Percentiles rank a stretch among this genome's conserved stretches.
Conservation (phyloP, 2,797 vertebrate species). For the Mormyrus proboscirostris region DNA sequence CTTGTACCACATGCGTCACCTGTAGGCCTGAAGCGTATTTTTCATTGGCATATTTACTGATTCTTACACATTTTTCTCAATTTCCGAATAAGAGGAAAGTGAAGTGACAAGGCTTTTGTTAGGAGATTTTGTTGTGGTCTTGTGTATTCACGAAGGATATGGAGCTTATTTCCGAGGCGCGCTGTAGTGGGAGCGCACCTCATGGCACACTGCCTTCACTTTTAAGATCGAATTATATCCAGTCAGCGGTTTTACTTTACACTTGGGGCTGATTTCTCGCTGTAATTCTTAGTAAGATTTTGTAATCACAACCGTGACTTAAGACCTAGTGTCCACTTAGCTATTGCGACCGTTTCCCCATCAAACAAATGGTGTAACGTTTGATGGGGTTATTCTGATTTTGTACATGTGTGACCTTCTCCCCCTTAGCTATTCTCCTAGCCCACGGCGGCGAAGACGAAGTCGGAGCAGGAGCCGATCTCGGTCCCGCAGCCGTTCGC, state of each 20-base stretch:
- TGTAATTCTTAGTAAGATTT: not conserved
- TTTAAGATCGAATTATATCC: not conserved
- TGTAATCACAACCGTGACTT: not conserved
- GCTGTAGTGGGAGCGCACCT: not conserved
- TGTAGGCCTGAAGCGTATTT: not conserved
- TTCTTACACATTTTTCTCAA: not conserved
- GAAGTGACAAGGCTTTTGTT: not conserved
- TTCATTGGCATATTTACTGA: not conserved
- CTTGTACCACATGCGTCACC: not conserved
- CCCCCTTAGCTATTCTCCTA: constrained; percentile 30
- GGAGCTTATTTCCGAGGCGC: not conserved
- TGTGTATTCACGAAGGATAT: not conserved
- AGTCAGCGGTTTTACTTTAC: not conserved
- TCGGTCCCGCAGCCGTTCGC: constrained; percentile 76
- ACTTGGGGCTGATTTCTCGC: not conserved
- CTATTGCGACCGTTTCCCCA: not conserved
- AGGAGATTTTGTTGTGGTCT: not conserved
- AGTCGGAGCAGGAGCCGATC: constrained; percentile 81
- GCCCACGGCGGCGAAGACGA: constrained; percentile 69
- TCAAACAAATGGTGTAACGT: not conserved
- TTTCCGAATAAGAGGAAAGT: not conserved
- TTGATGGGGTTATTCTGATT: not conserved
- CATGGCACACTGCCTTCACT: not conserved
- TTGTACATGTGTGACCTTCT: not conserved
- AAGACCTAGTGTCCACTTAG: not conserved